Conservation (phyloP, 1,140 invertebrate genomes). For the Euborellia annulipes region DNA sequence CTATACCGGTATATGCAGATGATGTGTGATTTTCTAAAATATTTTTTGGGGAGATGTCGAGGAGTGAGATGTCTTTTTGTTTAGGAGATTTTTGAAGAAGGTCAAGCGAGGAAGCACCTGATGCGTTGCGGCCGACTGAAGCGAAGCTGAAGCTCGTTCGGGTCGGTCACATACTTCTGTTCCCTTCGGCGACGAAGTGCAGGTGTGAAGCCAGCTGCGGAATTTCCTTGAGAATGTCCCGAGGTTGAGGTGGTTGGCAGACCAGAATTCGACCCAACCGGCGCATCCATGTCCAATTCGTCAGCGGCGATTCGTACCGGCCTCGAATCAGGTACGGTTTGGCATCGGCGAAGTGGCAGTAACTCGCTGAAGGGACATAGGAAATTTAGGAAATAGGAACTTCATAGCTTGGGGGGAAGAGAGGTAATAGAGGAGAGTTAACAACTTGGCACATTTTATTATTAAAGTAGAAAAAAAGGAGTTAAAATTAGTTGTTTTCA, state of each 20-base stretch:
- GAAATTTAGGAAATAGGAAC: too few relatives aligned
- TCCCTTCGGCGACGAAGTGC: conserved; percentile 39
- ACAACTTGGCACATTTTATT: too few relatives aligned
- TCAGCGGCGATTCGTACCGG: conserved; percentile 28
- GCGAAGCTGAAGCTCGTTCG: conserved; percentile 48
- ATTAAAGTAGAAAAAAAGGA: too few relatives aligned
- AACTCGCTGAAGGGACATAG: background rate
- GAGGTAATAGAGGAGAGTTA: too few relatives aligned
- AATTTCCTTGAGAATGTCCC: background rate
- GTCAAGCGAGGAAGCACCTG: too few relatives aligned
- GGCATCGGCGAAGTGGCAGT: background rate
- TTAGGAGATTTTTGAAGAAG: too few relatives aligned
- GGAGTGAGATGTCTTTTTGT: too few relatives aligned
- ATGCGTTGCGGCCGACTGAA: conserved; percentile 46
- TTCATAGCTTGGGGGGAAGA: too few relatives aligned
- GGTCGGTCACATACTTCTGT: conserved; percentile 59
- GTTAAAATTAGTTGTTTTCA: too few relatives aligned
- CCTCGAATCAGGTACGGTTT: conserved; percentile 21
- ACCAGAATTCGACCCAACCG: background rate
- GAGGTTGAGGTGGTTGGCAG: background rate
- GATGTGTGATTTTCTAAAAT: too few relatives aligned
- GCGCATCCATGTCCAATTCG: conserved; percentile 23
- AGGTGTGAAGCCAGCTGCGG: conserved; percentile 32
- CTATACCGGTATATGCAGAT: too few relatives aligned
- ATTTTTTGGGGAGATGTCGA: too few relatives aligned